These are phyloP conservation scores for Aricia artaxerxes DNA, from an alignment of 2,888 invertebrate genomes.

Conservation along the genomic window DNA sequence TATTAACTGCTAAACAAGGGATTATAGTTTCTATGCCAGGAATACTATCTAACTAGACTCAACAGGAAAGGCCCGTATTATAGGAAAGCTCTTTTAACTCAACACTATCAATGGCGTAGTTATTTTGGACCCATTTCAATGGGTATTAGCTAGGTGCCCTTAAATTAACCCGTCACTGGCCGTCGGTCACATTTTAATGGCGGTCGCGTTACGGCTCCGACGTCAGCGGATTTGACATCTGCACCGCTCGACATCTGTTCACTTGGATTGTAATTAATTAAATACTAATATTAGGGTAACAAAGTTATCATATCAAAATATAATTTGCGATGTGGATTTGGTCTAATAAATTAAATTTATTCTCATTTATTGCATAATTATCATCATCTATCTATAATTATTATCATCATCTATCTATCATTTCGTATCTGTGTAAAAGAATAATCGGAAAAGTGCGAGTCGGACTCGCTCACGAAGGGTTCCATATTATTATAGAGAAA, in stretches of 20 bases:
- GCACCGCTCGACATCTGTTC: slow-evolving; percentile 20
- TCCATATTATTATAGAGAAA: too few species aligned
- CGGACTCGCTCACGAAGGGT: too few species aligned
- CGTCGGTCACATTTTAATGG: slow-evolving; percentile 74
- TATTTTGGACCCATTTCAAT: slow-evolving; percentile 72
- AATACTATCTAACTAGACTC: not conserved
- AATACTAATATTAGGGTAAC: not conserved
- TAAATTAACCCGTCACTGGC: slow-evolving; percentile 75
- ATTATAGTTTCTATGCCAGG: too few species aligned
- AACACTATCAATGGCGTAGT: not conserved
- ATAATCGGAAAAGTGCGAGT: too few species aligned
- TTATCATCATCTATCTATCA: too few species aligned
- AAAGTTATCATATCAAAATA: not conserved
- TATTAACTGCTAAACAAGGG: too few species aligned
- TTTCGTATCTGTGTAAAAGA: too few species aligned
- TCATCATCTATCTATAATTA: too few species aligned
- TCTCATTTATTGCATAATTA: not conserved
- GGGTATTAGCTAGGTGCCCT: slow-evolving; percentile 75
- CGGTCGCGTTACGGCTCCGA: slow-evolving; percentile 69
- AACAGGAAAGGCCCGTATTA: too few species aligned
- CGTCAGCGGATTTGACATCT: slow-evolving; percentile 46
- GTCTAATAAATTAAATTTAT: not conserved
- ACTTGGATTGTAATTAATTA: slow-evolving; percentile 22
- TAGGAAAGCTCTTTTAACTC: not conserved
- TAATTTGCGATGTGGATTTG: not conserved